Conservation (phyloP, 2,888 invertebrate species). For the Fragum whitleyi region DNA sequence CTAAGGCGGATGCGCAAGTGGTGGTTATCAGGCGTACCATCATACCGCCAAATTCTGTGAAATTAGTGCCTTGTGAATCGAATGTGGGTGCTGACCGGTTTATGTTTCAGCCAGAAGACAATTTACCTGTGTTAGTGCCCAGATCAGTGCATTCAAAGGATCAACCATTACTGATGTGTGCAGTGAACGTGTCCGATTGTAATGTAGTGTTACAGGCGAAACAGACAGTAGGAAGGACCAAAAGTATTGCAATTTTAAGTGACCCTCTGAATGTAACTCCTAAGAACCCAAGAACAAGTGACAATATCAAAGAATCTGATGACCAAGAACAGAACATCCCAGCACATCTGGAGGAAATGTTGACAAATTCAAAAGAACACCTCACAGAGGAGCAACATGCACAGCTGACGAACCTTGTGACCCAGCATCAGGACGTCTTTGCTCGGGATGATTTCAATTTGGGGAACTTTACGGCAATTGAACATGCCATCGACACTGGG, state of each 20-base stretch:
- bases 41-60: constrained; percentile 28
- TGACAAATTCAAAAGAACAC: constrained; percentile 4
- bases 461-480: constrained; percentile 26
- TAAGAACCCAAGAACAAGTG: no score
- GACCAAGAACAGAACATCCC: no score
- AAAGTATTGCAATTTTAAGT: background rate
- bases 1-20: background rate
- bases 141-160: constrained; percentile 14
- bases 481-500: constrained; percentile 20
- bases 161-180: background rate
- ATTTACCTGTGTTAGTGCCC: background rate
- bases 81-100: background rate
- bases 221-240: background rate
- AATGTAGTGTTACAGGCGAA: constrained; percentile 9
- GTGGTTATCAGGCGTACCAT: background rate
- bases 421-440: constrained; percentile 46
- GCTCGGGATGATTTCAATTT: constrained; percentile 46
- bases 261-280: no score
- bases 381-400: background rate
- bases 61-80: constrained; percentile 6
- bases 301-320: no score
- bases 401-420: background rate
- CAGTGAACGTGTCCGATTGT: constrained; percentile 21
- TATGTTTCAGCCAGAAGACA: constrained; percentile 1
- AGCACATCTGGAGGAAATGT: constrained; percentile 13